Evolutionary conservation across 2,797 vertebrate genomes (phyloP), one percentile per base, ranked within the genome.

Genomic region (Trematomus bernacchii): DNA sequence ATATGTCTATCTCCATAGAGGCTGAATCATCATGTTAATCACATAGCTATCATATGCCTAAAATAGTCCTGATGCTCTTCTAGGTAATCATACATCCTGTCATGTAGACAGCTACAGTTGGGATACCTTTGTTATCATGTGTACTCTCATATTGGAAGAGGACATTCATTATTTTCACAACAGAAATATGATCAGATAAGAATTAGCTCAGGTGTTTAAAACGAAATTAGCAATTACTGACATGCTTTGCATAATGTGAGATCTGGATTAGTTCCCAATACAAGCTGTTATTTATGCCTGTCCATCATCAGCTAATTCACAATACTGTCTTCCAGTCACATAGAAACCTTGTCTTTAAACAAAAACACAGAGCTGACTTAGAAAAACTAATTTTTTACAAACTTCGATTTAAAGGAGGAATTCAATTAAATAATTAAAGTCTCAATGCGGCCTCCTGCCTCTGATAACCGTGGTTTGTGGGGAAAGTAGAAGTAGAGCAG

Each of bases 111-210:
- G 27, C 27, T 27, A 27, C 27, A 27, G 27, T 27, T 27, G n/a
- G n/a, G 27, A 27, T 27, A 27, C 27, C 27, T 27, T 27, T 27
- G 27, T 27, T 27, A 27, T 5, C 27, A 27, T 5, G 27, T 5
- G n/a, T 5, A 27, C 27, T 27, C 27, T 27, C 0, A 27, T 5
- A 4, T 1, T 27, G 27, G 27, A 27, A 27, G 27, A 27, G 27
- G 1, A 27, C 27, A 27, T 27, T 27, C 27, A 5, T 4, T 5
- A 5, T 5, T 27, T 27, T 27, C 27, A 27, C 4, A 27, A 27
- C 27, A 27, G 27, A 27, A 27, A 27, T 92, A 7, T 85, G 81
- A 91, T 89, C 87, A 80, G 81, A 84, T 92, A 79, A 84, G 76
- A 79, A 75, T 74, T 61, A 68, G 44, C 66, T 81, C 81, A 80